Percentiles rank a stretch among this genome's conserved stretches.
These are phyloP conservation scores for Euclidia mi DNA, from an alignment of 2,888 invertebrate species.

Conservation along the genomic window DNA sequence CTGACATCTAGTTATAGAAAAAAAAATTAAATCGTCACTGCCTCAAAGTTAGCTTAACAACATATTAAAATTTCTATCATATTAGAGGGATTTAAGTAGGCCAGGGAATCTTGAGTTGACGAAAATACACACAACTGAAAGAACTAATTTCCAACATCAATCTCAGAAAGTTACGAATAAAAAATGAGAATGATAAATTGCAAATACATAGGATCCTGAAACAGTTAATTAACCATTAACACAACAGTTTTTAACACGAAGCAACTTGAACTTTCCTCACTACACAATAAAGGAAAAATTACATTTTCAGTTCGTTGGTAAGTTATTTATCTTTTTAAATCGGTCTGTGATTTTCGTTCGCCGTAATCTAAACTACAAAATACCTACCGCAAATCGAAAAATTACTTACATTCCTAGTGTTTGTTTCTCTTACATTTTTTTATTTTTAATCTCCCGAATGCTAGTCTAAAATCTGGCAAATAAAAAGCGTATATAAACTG, in stretches of 20 bases:
- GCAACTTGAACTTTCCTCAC: conserved; percentile 4
- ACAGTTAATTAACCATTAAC: no score
- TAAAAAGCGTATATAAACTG: conserved; percentile 98
- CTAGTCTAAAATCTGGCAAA: conserved; percentile 95
- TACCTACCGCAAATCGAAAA: conserved; percentile 20
- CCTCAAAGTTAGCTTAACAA: no score
- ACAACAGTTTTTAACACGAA: conserved; percentile 1
- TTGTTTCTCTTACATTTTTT: conserved; percentile 90
- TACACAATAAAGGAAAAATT: conserved; percentile 10
- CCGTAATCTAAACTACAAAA: conserved; percentile 28
- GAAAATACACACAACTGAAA: no score
- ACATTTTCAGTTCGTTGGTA: conserved; percentile 7
- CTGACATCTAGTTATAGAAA: no score
- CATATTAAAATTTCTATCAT: no score
- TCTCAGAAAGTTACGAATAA: no score
- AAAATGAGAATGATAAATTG: no score
- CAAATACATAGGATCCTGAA: no score
- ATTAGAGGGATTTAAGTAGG: no score
- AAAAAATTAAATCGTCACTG: no score
- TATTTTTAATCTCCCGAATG: conserved; percentile 95
- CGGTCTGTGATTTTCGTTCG: conserved; percentile 22
- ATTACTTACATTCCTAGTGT: conserved; percentile 52
- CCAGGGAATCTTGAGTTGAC: no score
- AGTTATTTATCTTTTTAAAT: conserved; percentile 15
- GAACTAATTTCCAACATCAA: no score